A percentile compares a stretch with the other conserved stretches of the same genome.
Evolutionary conservation across 2,888 invertebrate genomes (phyloP).

Genomic region (Netelia melanura): DNA sequence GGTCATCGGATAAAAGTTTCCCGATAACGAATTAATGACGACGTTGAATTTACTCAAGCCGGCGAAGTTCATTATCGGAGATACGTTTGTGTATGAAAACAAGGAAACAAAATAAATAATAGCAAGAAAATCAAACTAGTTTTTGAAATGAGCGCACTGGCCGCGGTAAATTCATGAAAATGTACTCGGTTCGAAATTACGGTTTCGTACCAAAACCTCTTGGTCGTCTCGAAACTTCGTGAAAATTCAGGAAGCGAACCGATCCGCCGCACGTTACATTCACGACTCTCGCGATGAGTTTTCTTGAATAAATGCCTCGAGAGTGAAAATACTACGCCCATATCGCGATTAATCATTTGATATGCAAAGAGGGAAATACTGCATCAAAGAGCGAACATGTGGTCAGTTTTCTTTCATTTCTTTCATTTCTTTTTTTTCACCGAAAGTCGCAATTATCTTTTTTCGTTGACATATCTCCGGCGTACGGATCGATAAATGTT

Average conservation of each 20-base stretch:
- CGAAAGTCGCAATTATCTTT: not conserved
- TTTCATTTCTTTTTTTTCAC: not conserved
- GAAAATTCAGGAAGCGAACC: not conserved
- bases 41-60: slow-evolving; percentile 68
- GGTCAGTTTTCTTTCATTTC: not conserved
- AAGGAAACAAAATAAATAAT: too few species aligned
- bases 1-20: slow-evolving; percentile 71
- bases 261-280: slow-evolving; percentile 10
- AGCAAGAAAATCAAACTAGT: too few species aligned
- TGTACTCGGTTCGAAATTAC: not conserved
- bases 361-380: not conserved
- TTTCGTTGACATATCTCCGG: not conserved
- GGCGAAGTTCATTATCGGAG: slow-evolving; percentile 69
- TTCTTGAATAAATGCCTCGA: slow-evolving; percentile 30
- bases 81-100: not conserved
- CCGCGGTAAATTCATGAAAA: too few species aligned
- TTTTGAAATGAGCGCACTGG: too few species aligned
- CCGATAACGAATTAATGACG: slow-evolving; percentile 69
- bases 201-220: not conserved
- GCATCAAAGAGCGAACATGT: not conserved
- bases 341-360: not conserved
- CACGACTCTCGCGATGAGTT: slow-evolving; percentile 23
- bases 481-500: not conserved
- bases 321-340: not conserved
- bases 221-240: not conserved